Evolutionary conservation across 2,113 vertebrate species (phyloP), one percentile per base, ranked within the genome.

Genomic region (Phylloscopus trochiloides): DNA sequence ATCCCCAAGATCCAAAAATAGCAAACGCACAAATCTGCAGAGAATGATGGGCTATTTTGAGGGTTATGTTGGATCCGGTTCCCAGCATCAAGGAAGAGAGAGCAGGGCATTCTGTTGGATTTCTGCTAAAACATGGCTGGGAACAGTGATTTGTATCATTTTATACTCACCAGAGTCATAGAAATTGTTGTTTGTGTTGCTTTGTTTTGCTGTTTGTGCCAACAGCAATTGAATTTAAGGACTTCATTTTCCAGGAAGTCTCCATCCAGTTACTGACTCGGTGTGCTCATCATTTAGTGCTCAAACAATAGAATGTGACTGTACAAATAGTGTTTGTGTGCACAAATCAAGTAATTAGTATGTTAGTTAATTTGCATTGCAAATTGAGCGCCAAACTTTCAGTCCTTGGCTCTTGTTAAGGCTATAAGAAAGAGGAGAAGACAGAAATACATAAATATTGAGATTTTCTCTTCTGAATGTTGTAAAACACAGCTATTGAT

Each of bases 31-130:
- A 83, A 88, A 96, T 94, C 79, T 90, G 79, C 29, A 65, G 86
- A 86, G 94, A 96, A 92, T 50, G 96, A 93, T 68, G 79, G 86
- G 80, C 65, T 96, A 74, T 90, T 96, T 86, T 84, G 88, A 96
- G 78, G 90, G 92, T 63, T 81, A 10, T 50, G 76, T 50, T 88
- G 73, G 65, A 94, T 77, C 77, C 24, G 10, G 57, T 93, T 96
- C 93, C 79, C 92, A 93, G 48, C 90, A 92, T 93, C 82, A 75
- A 90, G 93, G 88, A 91, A 80, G 81, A 1, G 3, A 57, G 21
- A 90, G 28, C 38, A 42, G 68, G 29, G 32, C 36, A 61, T 94
- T 95, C 61, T 75, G 52, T 14, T 68, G 82, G 71, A 71, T 68
- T 68, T 59, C 86, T 88, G 20, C 75, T 84, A 52, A 84, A 90